These are phyloP conservation scores for Tenthredo livida DNA, from an alignment of 2,888 invertebrate genomes.

Conservation along the genomic window DNA sequence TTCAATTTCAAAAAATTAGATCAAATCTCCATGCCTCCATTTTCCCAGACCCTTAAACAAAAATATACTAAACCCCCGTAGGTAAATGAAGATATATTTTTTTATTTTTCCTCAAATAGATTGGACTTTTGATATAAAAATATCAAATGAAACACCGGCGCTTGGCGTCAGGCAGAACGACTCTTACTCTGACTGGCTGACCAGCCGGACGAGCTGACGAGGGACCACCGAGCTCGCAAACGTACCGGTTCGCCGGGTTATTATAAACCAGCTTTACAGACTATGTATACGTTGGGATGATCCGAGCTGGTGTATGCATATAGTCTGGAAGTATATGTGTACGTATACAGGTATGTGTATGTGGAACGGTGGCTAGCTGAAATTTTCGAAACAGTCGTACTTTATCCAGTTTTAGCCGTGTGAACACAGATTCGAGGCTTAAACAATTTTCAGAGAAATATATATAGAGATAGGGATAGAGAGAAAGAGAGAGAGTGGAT, in stretches of 20 bases:
- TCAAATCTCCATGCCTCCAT: not conserved
- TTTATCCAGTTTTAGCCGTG: constrained; percentile 41
- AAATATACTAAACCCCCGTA: not conserved
- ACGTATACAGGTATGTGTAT: not conserved
- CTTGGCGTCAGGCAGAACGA: constrained; percentile 15
- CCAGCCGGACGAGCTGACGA: constrained; percentile 43
- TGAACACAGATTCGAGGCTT: not conserved
- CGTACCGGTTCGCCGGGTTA: constrained; percentile 69
- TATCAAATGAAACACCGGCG: constrained; percentile 17
- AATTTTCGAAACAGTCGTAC: constrained; percentile 48
- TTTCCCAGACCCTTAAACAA: not conserved
- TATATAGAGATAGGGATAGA: not conserved
- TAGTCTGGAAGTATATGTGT: not conserved
- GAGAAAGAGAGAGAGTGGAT: not conserved
- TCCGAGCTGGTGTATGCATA: not conserved
- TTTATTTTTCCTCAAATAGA: constrained; percentile 13
- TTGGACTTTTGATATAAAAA: constrained; percentile 34
- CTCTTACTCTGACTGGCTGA: constrained; percentile 34
- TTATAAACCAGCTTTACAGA: constrained; percentile 65
- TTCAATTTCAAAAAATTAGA: constrained; percentile 4
- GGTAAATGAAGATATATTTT: constrained; percentile 1
- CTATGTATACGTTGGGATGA: constrained; percentile 53
- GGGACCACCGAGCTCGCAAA: constrained; percentile 68
- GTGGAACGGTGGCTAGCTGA: constrained; percentile 33
- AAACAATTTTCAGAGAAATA: not conserved